Base-by-base conservation (phyloP, 2,113 vertebrate species). In the Hirundichthys speculiger region DNA sequence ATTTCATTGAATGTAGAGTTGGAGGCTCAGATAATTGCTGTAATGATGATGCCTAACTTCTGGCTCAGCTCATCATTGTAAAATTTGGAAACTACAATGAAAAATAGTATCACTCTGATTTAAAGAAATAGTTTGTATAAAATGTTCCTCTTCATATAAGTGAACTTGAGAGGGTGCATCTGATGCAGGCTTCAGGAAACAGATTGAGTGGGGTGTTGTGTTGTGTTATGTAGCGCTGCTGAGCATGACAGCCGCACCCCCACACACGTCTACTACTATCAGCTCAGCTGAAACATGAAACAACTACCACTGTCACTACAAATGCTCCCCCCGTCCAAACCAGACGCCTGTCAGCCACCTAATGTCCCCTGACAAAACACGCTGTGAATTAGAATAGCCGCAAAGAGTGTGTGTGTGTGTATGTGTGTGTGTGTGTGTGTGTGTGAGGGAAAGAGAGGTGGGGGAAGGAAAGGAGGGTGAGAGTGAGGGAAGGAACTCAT, bases 291-390 rank as follows among this genome's bases (percentile, higher is more conserved):
- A 80, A 4, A 70, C 15, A 58, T 82, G 82, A 86, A 69, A 87
- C 83, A 85, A 64, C 64, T 75, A 86, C 77, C 50, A 69, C 83
- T 88, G 90, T 87, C 88, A 90, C 50, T 68, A 85, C 83, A 73
- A 63, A 67, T 67, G 20, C 59, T 49, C 24, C 9, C 80, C 64
- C 67, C 46, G 41, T 73, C 75, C 80, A 78, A 75, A 75, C 27
- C 87, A 90, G 83, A 88, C 82, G 87, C 84, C 89, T 88, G 86
- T 90, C 91, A 91, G 73, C 74, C 68, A 68, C 72, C 80, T 92
- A 93, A 93, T 90, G 88, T 90, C 87, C 89, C 88, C 90, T 91
- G 91, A 92, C 92, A 93, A 91, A 93, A 94, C 90, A 92, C 83
- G 71, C 82, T 83, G 77, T 73, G 89, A 89, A 92, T 93, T 84